A percentile compares a stretch with the other conserved stretches of the same genome.
These are phyloP conservation scores for Araneus ventricosus DNA, from an alignment of 1,140 invertebrate species.

Conservation along the genomic window DNA sequence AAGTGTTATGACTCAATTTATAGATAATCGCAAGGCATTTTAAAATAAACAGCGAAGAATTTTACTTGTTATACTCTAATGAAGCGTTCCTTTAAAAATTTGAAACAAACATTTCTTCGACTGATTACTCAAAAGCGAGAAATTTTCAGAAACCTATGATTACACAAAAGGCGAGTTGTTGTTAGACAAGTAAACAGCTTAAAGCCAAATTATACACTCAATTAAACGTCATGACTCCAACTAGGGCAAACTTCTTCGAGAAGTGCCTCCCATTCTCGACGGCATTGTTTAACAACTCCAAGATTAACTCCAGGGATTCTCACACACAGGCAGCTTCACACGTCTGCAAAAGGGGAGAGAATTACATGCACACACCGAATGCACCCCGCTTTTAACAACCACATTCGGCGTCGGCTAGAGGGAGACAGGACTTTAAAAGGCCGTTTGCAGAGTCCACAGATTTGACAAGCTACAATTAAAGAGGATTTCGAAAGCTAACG, in stretches of 20 bases:
- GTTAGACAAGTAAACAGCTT: no score
- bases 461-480: slow-evolving; percentile 59
- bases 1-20: no score
- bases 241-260: neutral
- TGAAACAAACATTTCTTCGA: no score
- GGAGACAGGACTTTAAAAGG: slow-evolving; percentile 16
- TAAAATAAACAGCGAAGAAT: no score
- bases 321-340: neutral
- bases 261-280: no score
- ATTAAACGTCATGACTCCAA: neutral
- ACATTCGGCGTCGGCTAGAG: neutral
- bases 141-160: no score
- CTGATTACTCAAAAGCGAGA: no score
- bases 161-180: no score
- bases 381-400: neutral
- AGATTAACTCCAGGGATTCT: neutral
- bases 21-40: no score
- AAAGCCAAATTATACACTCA: no score
- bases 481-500: slow-evolving; percentile 44
- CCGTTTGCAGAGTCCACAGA: slow-evolving; percentile 10
- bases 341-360: neutral
- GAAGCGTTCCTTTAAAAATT: no score
- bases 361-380: neutral
- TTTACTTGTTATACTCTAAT: no score
- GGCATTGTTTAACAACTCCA: neutral